A percentile compares a stretch with the other conserved stretches of the same genome.
Evolutionary conservation across 2,888 invertebrate species (phyloP).

Genomic region (Melinaea marsaeus): DNA sequence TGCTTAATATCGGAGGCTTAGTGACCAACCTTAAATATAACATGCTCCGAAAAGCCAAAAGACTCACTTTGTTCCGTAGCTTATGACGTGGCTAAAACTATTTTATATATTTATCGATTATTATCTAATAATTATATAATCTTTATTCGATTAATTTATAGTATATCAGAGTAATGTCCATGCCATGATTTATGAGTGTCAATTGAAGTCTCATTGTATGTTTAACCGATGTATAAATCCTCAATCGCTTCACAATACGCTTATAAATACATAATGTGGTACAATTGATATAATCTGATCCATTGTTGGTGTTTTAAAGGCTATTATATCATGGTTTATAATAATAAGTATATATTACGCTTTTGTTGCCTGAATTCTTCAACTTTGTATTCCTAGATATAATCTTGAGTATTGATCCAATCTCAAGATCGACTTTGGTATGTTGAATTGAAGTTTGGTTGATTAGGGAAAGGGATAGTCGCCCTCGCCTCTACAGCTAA

Average conservation of each 20-base stretch:
- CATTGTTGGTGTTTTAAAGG: background rate
- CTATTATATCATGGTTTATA: no score
- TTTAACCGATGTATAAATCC: background rate
- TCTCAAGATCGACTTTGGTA: no score
- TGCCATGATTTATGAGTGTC: background rate
- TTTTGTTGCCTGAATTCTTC: no score
- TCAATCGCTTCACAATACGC: conserved; percentile 1
- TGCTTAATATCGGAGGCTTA: conserved; percentile 4
- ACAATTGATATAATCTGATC: conserved; percentile 1
- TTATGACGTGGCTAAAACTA: background rate
- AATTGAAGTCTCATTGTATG: background rate
- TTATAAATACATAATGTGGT: background rate
- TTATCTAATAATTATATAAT: background rate
- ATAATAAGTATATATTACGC: no score
- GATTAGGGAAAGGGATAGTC: no score
- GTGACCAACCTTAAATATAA: conserved; percentile 3
- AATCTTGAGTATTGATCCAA: no score
- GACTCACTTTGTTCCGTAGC: background rate
- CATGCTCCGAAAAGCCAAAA: background rate
- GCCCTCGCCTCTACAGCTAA: no score
- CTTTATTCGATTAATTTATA: background rate
- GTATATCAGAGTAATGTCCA: background rate
- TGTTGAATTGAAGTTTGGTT: no score
- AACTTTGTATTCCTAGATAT: no score
- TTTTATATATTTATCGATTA: background rate